Evolutionary conservation across 2,888 invertebrate genomes (phyloP).

Genomic region (Adineta ricciae): DNA sequence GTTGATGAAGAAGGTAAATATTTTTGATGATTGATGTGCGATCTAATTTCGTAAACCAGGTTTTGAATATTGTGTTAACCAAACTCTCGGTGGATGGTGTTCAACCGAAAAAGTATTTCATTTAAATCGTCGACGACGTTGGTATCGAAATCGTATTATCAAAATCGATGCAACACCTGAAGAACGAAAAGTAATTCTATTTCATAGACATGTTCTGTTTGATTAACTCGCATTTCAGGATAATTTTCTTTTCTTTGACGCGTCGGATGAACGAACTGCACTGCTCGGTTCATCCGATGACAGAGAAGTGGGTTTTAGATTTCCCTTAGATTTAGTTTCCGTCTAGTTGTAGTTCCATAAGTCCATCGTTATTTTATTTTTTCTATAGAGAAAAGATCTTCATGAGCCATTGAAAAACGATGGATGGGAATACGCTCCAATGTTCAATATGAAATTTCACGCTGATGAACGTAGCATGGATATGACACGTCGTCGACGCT

Average conservation of each 20-base stretch:
- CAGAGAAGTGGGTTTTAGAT: not conserved
- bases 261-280: not conserved
- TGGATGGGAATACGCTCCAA: slow-evolving; percentile 53
- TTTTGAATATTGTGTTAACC: slow-evolving; percentile 52
- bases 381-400: slow-evolving; percentile 39
- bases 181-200: slow-evolving; percentile 36
- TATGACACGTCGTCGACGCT: slow-evolving; percentile 49
- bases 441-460: slow-evolving; percentile 52
- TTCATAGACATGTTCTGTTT: not conserved
- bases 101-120: slow-evolving; percentile 52
- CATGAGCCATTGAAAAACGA: slow-evolving; percentile 40
- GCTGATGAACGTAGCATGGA: slow-evolving; percentile 50
- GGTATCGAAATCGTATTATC: slow-evolving; percentile 45
- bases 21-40: slow-evolving; percentile 30
- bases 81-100: slow-evolving; percentile 50
- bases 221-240: not conserved
- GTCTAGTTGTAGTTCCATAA: too few relatives aligned
- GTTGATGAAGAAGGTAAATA: slow-evolving; percentile 50
- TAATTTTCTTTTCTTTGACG: not conserved
- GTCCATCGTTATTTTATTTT: not conserved
- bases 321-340: not conserved
- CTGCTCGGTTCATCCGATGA: not conserved
- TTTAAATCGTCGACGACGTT: slow-evolving; percentile 49
- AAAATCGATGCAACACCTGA: slow-evolving; percentile 37
- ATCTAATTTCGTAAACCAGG: not conserved